These are phyloP conservation scores for Chiroxiphia lanceolata DNA, from an alignment of 2,797 vertebrate genomes.

Conservation along the genomic window DNA sequence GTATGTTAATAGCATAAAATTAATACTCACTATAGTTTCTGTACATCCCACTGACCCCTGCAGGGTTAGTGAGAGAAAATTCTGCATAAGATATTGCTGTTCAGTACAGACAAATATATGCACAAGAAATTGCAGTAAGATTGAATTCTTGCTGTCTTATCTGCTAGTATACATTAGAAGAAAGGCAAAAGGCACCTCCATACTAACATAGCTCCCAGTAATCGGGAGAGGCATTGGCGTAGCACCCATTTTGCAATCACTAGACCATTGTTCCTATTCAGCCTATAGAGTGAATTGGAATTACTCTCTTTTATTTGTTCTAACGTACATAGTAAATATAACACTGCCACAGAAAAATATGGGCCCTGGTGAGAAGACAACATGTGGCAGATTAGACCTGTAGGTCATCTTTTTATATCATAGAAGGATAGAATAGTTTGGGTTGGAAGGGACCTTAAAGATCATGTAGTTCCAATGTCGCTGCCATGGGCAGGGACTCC, in stretches of 20 bases:
- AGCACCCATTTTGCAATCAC: neutral
- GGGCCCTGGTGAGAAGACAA: neutral
- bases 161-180: neutral
- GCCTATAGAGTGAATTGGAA: neutral
- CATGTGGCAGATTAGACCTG: neutral
- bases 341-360: neutral
- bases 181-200: neutral
- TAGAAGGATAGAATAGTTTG: neutral
- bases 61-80: constrained; percentile 8
- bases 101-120: constrained; percentile 10
- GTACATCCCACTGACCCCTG: neutral
- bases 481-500: neutral
- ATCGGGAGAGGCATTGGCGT: neutral
- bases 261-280: rapidly evolving
- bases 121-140: neutral
- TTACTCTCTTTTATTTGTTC: neutral
- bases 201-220: neutral
- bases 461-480: neutral
- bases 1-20: neutral
- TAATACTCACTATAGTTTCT: neutral
- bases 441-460: neutral
- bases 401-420: neutral
- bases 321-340: neutral
- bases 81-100: neutral
- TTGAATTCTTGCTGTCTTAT: neutral